phyloP scores from a whole-genome alignment of 2,888 invertebrate species.

The Microchrysa polita region DNA sequence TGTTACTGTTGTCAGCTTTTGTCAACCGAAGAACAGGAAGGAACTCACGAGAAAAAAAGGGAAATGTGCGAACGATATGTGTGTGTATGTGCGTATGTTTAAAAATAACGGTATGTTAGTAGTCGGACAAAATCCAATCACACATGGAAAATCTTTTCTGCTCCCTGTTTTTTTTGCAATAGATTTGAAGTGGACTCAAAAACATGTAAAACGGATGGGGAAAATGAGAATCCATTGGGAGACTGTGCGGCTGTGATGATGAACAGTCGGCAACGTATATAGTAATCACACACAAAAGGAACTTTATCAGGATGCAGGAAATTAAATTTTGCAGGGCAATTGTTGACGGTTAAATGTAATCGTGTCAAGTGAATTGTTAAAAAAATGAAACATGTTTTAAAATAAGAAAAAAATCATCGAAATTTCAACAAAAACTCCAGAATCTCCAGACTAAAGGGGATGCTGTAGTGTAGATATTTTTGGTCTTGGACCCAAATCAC shows the following conservation, averaged over 20 bases:
- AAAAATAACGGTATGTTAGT: constrained; percentile 21
- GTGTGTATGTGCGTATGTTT: too few species aligned
- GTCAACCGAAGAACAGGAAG: constrained; percentile 3
- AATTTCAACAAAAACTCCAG: too few species aligned
- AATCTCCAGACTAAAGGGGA: too few species aligned
- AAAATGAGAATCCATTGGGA: not conserved
- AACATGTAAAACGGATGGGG: not conserved
- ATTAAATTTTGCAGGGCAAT: constrained; percentile 36
- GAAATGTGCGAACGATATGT: constrained; percentile 24
- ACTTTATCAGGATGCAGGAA: constrained; percentile 36
- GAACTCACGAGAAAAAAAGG: constrained; percentile 4
- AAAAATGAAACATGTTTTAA: too few species aligned
- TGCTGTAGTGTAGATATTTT: too few species aligned
- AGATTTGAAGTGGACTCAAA: not conserved
- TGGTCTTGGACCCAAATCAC: too few species aligned
- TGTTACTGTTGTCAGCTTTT: not conserved
- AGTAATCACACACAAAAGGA: constrained; percentile 2
- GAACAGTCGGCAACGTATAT: constrained; percentile 14
- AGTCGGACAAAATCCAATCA: constrained; percentile 17
- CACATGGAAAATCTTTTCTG: constrained; percentile 6
- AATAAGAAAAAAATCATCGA: too few species aligned
- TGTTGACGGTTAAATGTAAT: not conserved
- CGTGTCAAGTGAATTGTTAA: too few species aligned
- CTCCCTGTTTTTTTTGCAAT: not conserved
- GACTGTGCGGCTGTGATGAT: too few species aligned